A percentile compares a stretch with the other conserved stretches of the same genome.
Evolutionary conservation across 2,113 vertebrate species (phyloP).

Genomic region (Podocnemis expansa): DNA sequence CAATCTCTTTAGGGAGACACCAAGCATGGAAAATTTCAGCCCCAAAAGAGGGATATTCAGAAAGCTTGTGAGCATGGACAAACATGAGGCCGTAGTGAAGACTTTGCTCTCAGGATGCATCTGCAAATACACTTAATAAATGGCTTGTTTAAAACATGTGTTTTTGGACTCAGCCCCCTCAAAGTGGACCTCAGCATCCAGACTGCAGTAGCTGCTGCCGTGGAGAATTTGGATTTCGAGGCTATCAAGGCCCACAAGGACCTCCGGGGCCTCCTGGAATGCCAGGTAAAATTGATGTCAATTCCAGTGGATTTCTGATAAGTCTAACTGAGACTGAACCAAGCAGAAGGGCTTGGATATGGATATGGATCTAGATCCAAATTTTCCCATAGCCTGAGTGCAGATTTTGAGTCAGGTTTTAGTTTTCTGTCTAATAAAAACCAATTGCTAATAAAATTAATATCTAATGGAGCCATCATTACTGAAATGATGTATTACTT

Average conservation of each 20-base stretch:
- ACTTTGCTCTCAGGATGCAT: neutral
- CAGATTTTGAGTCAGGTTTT: neutral
- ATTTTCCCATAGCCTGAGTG: neutral
- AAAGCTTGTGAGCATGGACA: conserved; percentile 20
- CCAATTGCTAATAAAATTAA: neutral
- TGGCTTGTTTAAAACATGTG: conserved; percentile 34
- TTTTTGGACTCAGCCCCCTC: conserved; percentile 73
- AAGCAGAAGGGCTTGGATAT: neutral
- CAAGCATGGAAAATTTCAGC: neutral
- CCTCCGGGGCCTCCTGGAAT: conserved; percentile 83
- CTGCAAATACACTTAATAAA: conserved; percentile 7
- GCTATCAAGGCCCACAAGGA: conserved; percentile 81
- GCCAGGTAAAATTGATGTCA: conserved; percentile 80
- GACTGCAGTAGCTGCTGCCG: conserved; percentile 83
- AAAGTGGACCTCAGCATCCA: conserved; percentile 72
- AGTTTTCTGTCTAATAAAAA: neutral
- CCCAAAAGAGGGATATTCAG: conserved; percentile 22
- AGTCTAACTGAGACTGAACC: neutral
- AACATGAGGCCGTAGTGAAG: conserved; percentile 43
- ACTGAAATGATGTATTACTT: neutral
- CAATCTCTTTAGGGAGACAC: neutral
- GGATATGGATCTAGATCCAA: neutral
- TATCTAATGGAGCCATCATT: neutral
- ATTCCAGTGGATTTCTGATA: neutral
- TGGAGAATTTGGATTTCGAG: conserved; percentile 81